Base-by-base conservation (phyloP, 2,888 invertebrate species). In the Teleiodes luculella region DNA sequence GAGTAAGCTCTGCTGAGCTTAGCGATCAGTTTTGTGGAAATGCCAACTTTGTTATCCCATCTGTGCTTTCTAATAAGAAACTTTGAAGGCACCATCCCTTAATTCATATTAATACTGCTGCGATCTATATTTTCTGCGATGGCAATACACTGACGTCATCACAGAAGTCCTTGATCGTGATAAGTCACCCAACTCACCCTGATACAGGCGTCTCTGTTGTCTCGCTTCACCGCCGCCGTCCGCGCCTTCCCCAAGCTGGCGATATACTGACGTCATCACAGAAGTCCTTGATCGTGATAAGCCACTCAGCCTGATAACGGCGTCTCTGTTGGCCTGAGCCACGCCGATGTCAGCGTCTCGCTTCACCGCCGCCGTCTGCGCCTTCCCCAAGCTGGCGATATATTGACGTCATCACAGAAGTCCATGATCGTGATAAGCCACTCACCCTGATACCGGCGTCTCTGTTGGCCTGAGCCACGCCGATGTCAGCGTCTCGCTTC, bases 401-500 rank as follows among this genome's bases (percentile, higher is more conserved):
- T 33, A 33, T 10, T 33, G 33, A 33, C 33, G 33, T 33, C 33
- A 33, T 33, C 33, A 10, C n/a, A 33, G 2, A 33, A 3, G 33
- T 33, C 33, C 92, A 98, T 98, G 91, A 98, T 98, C 72, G 98
- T 98, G 90, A 37, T 14, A 14, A 37, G 16, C 24, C 6, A 63
- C 90, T 78, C 72, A 96, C 96, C 90, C 95, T 92, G 68, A 97
- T 97, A 30, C 97, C 97, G 57, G 97, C 97, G 84, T 97, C 97
- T 72, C 97, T 92, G 83, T 98, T 97, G n/a, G 98, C 98, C 90
- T 95, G 97, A 66, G 97, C 98, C 64, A 97, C 98, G 57, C 97
- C 98, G 54, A 97, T 94, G 75, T 97, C 96, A 37, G 97, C 97
- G 83, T 98, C 97, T 54, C 96, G 92, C 91, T 96, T 98, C 68